A percentile compares a stretch with the other conserved stretches of the same genome.
phyloP scores from a whole-genome alignment of 2,113 vertebrate species.

The Anguilla rostrata region DNA sequence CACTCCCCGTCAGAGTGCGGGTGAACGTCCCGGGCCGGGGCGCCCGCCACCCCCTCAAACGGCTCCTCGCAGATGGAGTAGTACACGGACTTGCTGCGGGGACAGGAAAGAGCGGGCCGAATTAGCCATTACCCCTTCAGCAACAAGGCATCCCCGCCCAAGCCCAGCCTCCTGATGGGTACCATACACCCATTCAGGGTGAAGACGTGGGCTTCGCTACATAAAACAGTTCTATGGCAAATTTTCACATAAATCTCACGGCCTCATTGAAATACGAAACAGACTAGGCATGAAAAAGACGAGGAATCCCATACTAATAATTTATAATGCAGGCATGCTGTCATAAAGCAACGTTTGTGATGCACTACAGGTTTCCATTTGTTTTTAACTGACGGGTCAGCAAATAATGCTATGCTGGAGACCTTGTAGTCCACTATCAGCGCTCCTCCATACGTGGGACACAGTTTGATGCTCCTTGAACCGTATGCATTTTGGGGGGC shows the following conservation, averaged over 20 bases:
- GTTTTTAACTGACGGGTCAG: no score
- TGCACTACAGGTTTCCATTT: no score
- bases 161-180: background rate
- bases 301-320: background rate
- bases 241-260: background rate
- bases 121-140: background rate
- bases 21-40: slow-evolving; percentile 55
- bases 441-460: no score
- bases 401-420: no score
- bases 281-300: background rate
- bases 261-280: background rate
- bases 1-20: slow-evolving; percentile 80
- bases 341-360: background rate
- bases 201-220: background rate
- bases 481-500: background rate
- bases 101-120: slow-evolving; percentile 28
- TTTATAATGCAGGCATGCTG: background rate
- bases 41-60: slow-evolving; percentile 28
- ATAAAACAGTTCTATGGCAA: background rate
- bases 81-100: slow-evolving; percentile 66
- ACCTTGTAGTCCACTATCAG: no score
- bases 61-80: slow-evolving; percentile 68
- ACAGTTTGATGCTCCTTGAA: no score
- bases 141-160: background rate
- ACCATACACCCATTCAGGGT: background rate